Evolutionary conservation across 2,113 vertebrate species (phyloP), one percentile per base, ranked within the genome.

Genomic region (Callorhinus ursinus): DNA sequence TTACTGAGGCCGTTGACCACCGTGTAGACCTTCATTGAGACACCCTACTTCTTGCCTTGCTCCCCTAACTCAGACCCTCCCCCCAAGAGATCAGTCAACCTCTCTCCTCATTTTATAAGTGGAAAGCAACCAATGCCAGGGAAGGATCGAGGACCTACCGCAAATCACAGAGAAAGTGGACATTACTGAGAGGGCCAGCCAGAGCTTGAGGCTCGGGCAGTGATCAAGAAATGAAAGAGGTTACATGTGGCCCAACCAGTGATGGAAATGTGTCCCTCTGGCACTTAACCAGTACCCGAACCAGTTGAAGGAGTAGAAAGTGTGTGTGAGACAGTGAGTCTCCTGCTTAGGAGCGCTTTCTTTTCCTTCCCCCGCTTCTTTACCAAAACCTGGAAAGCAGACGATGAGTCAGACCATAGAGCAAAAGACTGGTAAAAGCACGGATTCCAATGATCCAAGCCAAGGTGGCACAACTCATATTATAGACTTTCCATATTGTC

Each of bases 401-500:
- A n/a, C 69, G 49, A 21, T 8, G 2, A 88, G 53, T 51, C 85
- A 36, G 46, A 65, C 67, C 24, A 1, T 6, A 55, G 33, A 92
- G 51, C 18, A 22, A 61, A 83, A 39, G 83, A 18, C 67, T 42
- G 4, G 83, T 46, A 12, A 24, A 46, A 49, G 53, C 53, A 11
- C 6, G 22, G 49, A 65, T 61, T 76, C 71, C 63, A 67, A 26
- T 31, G 4, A 18, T 4, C 49, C 61, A 16, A 33, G 87, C 86
- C 92, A 74, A 61, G 86, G 92, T 93, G 96, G 87, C 95, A 88
- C 1, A 0, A 76, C 24, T 31, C 22, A 0, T 4, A 39, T n/a
- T n/a, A 74, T 0, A 51, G 74, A 31, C 83, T 83, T 91, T 61
- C 79, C 96, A 28, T 31, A 14, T 4, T 85, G 93, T 94, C 87